phyloP scores from a whole-genome alignment of 2,888 invertebrate species.

The Thymelicus lineola region DNA sequence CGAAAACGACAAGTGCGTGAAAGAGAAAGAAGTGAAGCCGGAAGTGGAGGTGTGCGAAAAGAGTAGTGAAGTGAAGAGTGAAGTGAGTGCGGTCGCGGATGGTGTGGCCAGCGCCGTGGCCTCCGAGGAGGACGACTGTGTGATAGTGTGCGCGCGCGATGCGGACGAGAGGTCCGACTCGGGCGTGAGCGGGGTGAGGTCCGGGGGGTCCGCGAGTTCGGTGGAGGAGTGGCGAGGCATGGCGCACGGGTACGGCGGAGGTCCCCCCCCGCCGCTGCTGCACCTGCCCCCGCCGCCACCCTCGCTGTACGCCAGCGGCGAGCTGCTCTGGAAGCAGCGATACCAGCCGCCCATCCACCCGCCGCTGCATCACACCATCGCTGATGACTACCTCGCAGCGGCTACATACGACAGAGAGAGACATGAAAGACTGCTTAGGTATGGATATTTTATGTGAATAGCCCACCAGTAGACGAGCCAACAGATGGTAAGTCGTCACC shows the following conservation, averaged over 20 bases:
- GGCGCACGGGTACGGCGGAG: constrained; percentile 89
- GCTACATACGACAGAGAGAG: constrained; percentile 87
- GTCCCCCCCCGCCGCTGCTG: constrained; percentile 84
- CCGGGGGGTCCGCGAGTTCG: constrained; percentile 90
- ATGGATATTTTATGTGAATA: constrained; percentile 13
- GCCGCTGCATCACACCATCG: constrained; percentile 81
- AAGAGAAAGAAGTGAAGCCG: constrained; percentile 67
- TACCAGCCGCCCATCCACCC: constrained; percentile 83
- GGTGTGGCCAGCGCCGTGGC: constrained; percentile 83
- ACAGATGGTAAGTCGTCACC: too few species aligned
- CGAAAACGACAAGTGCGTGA: constrained; percentile 76
- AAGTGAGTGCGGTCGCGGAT: constrained; percentile 79
- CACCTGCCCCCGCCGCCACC: constrained; percentile 80
- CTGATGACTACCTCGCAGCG: constrained; percentile 80
- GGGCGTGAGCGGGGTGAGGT: constrained; percentile 91
- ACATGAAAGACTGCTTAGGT: constrained; percentile 89
- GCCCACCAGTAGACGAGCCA: too few species aligned
- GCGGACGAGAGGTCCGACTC: constrained; percentile 87
- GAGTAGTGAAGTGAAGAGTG: constrained; percentile 81
- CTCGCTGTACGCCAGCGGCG: constrained; percentile 80
- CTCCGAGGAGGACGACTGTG: constrained; percentile 87
- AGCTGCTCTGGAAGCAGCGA: constrained; percentile 87
- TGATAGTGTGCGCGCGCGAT: constrained; percentile 86
- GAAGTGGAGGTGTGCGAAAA: constrained; percentile 60
- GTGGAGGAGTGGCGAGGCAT: constrained; percentile 91